These are phyloP conservation scores for Steinernema khuongi DNA, from an alignment of 1,140 invertebrate genomes.

Conservation along the genomic window DNA sequence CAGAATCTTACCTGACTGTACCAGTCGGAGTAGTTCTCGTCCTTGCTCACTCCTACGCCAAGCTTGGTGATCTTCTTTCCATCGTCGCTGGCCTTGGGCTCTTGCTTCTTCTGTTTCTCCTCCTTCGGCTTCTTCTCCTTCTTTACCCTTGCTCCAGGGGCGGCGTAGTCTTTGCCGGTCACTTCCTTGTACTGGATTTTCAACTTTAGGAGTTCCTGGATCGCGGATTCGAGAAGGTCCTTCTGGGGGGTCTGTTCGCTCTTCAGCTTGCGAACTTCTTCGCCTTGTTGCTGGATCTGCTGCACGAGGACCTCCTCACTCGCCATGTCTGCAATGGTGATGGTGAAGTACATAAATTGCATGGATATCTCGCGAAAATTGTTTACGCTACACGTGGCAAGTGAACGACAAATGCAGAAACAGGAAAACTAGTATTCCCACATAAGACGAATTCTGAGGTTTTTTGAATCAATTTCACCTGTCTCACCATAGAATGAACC, in stretches of 20 bases:
- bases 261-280: constrained; percentile 64
- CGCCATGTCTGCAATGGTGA: no score
- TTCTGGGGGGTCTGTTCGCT: constrained; percentile 64
- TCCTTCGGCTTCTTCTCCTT: constrained; percentile 25
- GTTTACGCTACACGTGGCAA: no score
- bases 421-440: no score
- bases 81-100: constrained; percentile 45
- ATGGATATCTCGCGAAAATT: no score
- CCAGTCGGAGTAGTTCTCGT: constrained; percentile 91
- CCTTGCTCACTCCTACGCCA: constrained; percentile 84
- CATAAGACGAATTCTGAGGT: no score
- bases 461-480: no score
- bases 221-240: constrained; percentile 68
- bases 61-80: constrained; percentile 78
- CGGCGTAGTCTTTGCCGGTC: constrained; percentile 26
- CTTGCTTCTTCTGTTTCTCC: constrained; percentile 34
- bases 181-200: constrained; percentile 73
- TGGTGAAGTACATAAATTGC: no score
- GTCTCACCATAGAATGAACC: no score
- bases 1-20: constrained; percentile 74
- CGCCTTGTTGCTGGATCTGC: constrained; percentile 62
- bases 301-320: constrained; percentile 51
- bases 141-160: constrained; percentile 42
- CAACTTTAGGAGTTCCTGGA: constrained; percentile 70
- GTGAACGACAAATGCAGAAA: no score